These are phyloP conservation scores for Leptonema lineaticorne DNA, from an alignment of 1,140 invertebrate species.

Conservation along the genomic window DNA sequence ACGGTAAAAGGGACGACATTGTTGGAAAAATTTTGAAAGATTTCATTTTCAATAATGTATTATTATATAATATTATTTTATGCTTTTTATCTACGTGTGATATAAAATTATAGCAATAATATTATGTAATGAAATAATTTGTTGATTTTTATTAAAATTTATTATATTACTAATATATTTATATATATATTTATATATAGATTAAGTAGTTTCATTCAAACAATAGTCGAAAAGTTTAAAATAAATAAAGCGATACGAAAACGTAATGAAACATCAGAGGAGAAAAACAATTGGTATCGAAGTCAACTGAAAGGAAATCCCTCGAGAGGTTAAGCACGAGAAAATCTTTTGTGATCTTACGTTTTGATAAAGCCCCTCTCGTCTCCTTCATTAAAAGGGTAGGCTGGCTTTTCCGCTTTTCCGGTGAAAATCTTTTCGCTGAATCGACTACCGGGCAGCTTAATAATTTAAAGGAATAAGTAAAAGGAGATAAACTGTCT, in stretches of 20 bases:
- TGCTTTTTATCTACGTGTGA: no score
- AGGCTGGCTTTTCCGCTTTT: not conserved
- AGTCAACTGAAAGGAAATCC: not conserved
- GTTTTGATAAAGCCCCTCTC: not conserved
- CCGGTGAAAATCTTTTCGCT: not conserved
- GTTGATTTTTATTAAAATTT: not conserved
- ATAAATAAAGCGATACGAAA: no score
- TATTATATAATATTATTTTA: no score
- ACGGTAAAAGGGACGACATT: not conserved
- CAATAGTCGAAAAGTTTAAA: no score
- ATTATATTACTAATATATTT: not conserved
- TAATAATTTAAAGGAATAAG: slow-evolving; percentile 2
- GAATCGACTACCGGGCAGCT: not conserved
- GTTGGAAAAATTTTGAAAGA: not conserved
- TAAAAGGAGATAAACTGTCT: slow-evolving; percentile 1
- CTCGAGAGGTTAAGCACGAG: not conserved
- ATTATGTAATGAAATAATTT: no score
- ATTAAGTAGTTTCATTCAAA: no score
- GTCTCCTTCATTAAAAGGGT: not conserved
- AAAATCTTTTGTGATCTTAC: not conserved
- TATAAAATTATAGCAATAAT: no score
- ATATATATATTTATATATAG: not conserved
- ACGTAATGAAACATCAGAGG: no score
- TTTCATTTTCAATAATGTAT: not conserved
- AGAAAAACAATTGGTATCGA: not conserved